Base-by-base conservation (phyloP, 2,797 vertebrate genomes). In the Kryptolebias ocellatus region DNA sequence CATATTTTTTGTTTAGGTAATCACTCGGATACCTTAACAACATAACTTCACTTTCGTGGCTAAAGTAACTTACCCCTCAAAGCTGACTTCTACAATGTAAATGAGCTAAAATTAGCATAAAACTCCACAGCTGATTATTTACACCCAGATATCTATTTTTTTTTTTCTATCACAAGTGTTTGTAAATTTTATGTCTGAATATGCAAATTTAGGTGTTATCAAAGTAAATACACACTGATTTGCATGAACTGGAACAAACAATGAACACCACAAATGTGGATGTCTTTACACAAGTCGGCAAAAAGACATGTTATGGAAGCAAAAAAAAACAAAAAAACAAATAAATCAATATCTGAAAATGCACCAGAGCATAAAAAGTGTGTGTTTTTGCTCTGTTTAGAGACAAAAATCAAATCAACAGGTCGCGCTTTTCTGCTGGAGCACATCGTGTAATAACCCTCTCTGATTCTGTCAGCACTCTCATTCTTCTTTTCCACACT, bases 201-300 rank as follows among this genome's bases (percentile, higher is more conserved):
- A 55, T 31, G 20, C 7, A 31, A 17, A 29, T 55, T 24, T 3
- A 55, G 53, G 11, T 31, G 31, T 18, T 17, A 53, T 53, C 52
- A 17, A 8, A 31, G 31, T 55, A 11, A 55, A 24, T 20, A 20
- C 47, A 10, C 9, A 20, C 53, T 37, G 31, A 55, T 55, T 55
- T 55, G 31, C 53, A 55, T 55, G 12, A 55, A 55, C 53, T 37
- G 31, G 18, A 9, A 37, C 4, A 55, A 55, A 55, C 7, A 55
- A 37, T 37, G 9, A 31, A 55, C 53, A 56, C 17, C 12, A 3
- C 18, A 24, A 42, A 39, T 44, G 12, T 42, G 11, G n/a, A 39
- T 56, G 5, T 56, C 20, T 53, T 31, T 9, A 7, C 29, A 9
- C 17, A 37, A 55, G 17, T 10, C n/a, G 10, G 54, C 18, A 10